Percentiles rank a stretch among this genome's conserved stretches.
These are phyloP conservation scores for Tauraco erythrolophus DNA, from an alignment of 2,113 vertebrate genomes.

Conservation along the genomic window DNA sequence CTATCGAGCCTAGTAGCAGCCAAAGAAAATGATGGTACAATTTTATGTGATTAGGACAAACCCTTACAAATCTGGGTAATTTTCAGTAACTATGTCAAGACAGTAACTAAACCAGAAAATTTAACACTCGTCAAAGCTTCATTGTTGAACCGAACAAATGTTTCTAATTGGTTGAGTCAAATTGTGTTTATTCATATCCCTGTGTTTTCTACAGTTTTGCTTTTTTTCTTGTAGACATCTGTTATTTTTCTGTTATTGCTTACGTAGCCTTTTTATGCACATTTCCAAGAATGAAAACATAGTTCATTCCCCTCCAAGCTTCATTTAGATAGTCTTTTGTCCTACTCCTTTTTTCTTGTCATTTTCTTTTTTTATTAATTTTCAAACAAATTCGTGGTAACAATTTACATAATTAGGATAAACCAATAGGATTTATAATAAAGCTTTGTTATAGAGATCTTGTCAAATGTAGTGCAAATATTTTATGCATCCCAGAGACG, in stretches of 20 bases:
- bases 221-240: slow-evolving; percentile 14
- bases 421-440: not conserved
- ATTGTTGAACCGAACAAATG: slow-evolving; percentile 39
- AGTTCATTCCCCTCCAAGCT: not conserved
- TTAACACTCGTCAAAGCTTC: slow-evolving; percentile 25
- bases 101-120: slow-evolving; percentile 33
- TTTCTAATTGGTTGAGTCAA: not conserved
- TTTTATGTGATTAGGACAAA: slow-evolving; percentile 73
- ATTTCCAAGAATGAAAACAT: slow-evolving; percentile 4
- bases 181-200: not conserved
- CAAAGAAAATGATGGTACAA: slow-evolving; percentile 62
- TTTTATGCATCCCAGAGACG: not conserved
- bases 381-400: not conserved
- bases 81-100: slow-evolving; percentile 46
- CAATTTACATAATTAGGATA: not conserved
- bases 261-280: not conserved
- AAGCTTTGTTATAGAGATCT: not conserved
- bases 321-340: not conserved
- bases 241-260: slow-evolving; percentile 41
- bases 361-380: not conserved
- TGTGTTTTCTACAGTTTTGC: not conserved
- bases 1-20: slow-evolving; percentile 59
- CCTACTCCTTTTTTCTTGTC: not conserved
- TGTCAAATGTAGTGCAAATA: fast-evolving
- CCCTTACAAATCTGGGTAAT: slow-evolving; percentile 43